Percentiles rank a stretch among this genome's conserved stretches.
phyloP scores from a whole-genome alignment of 2,888 invertebrate genomes.

The Schizaphis graminum region DNA sequence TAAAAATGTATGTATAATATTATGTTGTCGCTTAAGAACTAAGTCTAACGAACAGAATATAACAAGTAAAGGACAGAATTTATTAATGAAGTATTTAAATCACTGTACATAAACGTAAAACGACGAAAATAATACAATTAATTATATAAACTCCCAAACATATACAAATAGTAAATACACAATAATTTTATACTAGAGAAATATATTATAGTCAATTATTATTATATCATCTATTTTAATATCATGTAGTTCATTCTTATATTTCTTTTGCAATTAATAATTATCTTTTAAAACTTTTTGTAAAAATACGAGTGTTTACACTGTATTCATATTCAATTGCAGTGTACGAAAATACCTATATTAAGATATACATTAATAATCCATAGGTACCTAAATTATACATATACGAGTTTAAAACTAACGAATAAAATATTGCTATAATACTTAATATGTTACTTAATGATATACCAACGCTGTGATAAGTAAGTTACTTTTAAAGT shows the following conservation, averaged over 20 bases:
- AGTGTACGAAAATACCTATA: no score
- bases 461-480: neutral
- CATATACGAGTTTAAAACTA: neutral
- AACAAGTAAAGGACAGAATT: neutral
- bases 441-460: no score
- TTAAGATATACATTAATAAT: neutral
- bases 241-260: neutral
- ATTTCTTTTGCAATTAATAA: neutral
- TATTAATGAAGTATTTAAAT: neutral
- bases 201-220: neutral
- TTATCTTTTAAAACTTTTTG: neutral
- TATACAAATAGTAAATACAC: neutral
- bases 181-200: neutral
- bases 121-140: neutral
- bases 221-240: neutral
- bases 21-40: neutral
- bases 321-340: neutral
- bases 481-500: neutral
- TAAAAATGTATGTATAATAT: neutral
- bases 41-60: neutral
- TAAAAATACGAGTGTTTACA: neutral
- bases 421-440: no score
- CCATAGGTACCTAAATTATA: neutral
- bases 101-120: neutral
- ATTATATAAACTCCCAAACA: neutral